Percentiles rank a stretch among this genome's conserved stretches.
phyloP scores from a whole-genome alignment of 1,140 invertebrate species.

The Habropoda laboriosa region DNA sequence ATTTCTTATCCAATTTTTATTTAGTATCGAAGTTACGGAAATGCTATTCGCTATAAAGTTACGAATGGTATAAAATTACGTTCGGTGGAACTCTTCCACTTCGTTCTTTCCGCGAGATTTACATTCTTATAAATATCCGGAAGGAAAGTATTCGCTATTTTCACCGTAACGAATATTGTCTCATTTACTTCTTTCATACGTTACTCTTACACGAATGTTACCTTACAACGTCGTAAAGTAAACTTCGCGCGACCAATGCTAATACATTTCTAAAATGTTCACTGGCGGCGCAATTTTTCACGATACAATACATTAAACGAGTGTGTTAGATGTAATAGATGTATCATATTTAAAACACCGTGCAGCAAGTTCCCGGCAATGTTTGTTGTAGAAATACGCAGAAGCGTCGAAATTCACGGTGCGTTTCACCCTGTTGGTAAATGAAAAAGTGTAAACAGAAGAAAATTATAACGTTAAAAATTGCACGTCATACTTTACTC shows the following conservation, averaged over 20 bases:
- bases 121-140: neutral
- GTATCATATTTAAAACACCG: neutral
- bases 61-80: constrained; percentile 22
- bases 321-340: neutral
- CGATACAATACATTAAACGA: neutral
- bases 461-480: constrained; percentile 26
- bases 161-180: neutral
- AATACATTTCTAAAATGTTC: too few species aligned
- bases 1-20: constrained; percentile 42
- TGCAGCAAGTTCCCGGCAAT: neutral
- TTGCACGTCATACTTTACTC: constrained; percentile 13
- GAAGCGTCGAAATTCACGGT: constrained; percentile 25
- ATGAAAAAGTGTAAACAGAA: constrained; percentile 35
- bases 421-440: constrained; percentile 13
- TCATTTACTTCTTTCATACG: neutral
- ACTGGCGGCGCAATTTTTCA: neutral
- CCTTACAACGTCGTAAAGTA: too few species aligned
- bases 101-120: neutral
- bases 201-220: neutral
- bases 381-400: constrained; percentile 31
- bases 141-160: neutral
- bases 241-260: too few species aligned
- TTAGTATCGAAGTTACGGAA: constrained; percentile 20
- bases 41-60: constrained; percentile 32
- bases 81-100: constrained; percentile 6